These are phyloP conservation scores for Branchipolynoe longqiensis DNA, from an alignment of 2,888 invertebrate genomes.

Conservation along the genomic window DNA sequence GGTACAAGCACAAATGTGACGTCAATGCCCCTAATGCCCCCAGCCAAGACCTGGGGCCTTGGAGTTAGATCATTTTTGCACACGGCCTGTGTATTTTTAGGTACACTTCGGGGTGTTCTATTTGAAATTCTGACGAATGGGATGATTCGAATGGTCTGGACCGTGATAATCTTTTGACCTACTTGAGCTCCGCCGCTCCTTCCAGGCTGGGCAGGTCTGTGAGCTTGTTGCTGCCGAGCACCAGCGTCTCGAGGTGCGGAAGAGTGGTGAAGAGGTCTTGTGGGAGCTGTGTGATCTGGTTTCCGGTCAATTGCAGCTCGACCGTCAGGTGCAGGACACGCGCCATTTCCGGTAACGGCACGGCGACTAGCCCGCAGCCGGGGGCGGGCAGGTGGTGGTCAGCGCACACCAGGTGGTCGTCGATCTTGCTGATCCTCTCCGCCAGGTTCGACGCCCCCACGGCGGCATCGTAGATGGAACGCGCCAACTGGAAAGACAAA, in stretches of 20 bases:
- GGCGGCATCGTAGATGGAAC: neutral
- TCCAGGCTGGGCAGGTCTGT: neutral
- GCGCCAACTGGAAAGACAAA: neutral
- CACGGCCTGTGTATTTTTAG: too few species aligned
- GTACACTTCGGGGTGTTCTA: too few species aligned
- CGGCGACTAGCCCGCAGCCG: neutral
- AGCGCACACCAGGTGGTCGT: neutral
- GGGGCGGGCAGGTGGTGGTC: neutral
- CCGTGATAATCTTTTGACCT: neutral
- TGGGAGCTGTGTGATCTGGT: slow-evolving; percentile 67
- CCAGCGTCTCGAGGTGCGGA: slow-evolving; percentile 55
- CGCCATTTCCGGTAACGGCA: neutral
- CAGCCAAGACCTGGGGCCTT: too few species aligned
- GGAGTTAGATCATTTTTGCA: too few species aligned
- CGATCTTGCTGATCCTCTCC: neutral
- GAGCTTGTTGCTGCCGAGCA: slow-evolving; percentile 63
- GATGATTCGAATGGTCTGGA: too few species aligned
- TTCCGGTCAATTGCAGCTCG: slow-evolving; percentile 71
- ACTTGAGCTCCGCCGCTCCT: neutral
- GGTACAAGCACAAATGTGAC: too few species aligned
- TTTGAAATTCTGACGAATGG: too few species aligned
- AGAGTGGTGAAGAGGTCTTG: slow-evolving; percentile 61
- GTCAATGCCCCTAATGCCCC: too few species aligned
- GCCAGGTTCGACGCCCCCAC: too few species aligned
- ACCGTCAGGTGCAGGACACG: slow-evolving; percentile 64